Conservation (phyloP, 2,888 invertebrate species). For the Diarsia dahlii region DNA sequence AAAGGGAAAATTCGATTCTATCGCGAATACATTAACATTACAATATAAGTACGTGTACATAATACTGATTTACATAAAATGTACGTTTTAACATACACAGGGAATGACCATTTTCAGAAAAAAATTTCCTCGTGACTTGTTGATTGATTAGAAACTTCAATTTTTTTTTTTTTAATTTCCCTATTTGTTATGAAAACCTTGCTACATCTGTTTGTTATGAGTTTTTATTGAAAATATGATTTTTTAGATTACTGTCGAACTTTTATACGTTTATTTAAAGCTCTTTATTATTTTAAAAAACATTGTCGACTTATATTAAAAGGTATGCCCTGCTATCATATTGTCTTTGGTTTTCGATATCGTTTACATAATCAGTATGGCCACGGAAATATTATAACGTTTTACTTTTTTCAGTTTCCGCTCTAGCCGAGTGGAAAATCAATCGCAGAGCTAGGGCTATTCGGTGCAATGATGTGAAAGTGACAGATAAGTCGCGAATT, state of each 20-base stretch:
- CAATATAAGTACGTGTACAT: slow-evolving; percentile 44
- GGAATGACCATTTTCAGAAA: neutral
- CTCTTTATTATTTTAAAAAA: neutral
- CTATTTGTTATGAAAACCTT: neutral
- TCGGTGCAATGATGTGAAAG: slow-evolving; percentile 72
- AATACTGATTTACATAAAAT: slow-evolving; percentile 43
- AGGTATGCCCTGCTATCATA: neutral
- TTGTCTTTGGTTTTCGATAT: slow-evolving; percentile 12
- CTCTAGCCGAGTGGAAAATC: slow-evolving; percentile 73
- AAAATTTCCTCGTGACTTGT: neutral
- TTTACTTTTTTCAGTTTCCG: slow-evolving; percentile 68
- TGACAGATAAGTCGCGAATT: slow-evolving; percentile 74
- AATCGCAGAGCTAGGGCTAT: slow-evolving; percentile 70
- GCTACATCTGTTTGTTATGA: neutral
- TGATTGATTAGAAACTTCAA: neutral
- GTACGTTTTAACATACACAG: slow-evolving; percentile 4
- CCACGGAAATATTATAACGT: slow-evolving; percentile 53
- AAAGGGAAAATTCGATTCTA: slow-evolving; percentile 77
- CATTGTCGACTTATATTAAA: neutral
- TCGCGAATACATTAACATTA: slow-evolving; percentile 70
- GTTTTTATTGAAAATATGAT: neutral
- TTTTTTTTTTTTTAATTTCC: too few species aligned
- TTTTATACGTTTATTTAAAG: neutral
- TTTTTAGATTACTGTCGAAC: neutral
- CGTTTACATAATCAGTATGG: slow-evolving; percentile 36